Evolutionary conservation across 2,797 vertebrate genomes (phyloP), one percentile per base, ranked within the genome.

Genomic region (Tolypeutes matacus): DNA sequence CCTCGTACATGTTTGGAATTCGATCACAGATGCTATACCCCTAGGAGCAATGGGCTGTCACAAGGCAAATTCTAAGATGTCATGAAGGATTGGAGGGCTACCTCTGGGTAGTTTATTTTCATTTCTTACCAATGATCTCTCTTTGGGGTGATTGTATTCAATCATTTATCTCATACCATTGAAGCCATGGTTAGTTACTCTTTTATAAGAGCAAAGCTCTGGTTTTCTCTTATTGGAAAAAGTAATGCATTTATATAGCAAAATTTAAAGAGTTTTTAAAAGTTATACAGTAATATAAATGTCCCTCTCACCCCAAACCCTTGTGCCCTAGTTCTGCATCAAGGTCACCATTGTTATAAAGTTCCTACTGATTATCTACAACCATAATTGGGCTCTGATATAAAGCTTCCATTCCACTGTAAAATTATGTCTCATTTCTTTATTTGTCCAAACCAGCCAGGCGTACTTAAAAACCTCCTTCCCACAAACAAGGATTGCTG

Each of bases 341-440:
- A 93, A 93, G 15, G 4, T 2, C 21, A n/a, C 31, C 34, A 73
- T 11, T 53, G 15, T 78, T 82, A 64, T 1, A 93, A 29, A 42
- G 73, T 72, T 93, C 20, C 84, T 39, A 80, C 36, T 31, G 23
- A 89, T 49, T 85, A 53, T 73, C 42, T 72, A 77, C 1, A 76
- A 27, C 84, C 31, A 64, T 78, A 89, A 67, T 72, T 78, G 67
- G 17, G 23, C 27, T 7, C 18, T n/a, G 18, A 56, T 25, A 0
- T 69, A 87, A 92, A 53, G 2, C 4, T 91, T 80, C 21, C 34
- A 42, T 85, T 94, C 14, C 5, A 77, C 2, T 82, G 18, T 65
- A 92, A 94, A 77, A 67, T 58, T 73, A 56, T 56, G 1, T 60
- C 95, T 75, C 34, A 72, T 62, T 73, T 94, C 62, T 86, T 31